Evolutionary conservation across 1,140 invertebrate species (phyloP), one percentile per base, ranked within the genome.

Genomic region (Scylla paramamosain): DNA sequence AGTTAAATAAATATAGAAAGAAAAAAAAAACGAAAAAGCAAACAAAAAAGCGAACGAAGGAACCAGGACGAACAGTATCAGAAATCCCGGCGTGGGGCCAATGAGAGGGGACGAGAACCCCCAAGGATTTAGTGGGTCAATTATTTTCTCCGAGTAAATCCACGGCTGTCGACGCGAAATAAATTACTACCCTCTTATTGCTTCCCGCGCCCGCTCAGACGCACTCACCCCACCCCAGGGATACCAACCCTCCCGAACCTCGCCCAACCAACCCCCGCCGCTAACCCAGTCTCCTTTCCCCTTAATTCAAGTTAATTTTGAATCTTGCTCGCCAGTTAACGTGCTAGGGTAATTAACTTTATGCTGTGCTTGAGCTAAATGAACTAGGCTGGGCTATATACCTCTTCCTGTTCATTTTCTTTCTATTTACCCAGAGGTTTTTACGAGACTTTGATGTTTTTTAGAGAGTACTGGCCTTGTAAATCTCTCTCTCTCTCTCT

Each of bases 71-170:
- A 12, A n/a, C 20, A 77, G 20, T 77, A 77, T 77, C 67, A 25
- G 67, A 77, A 77, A 77, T 90, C 88, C n/a, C 10, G 10, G 14
- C 52, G 20, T 82, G 28, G 86, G 86, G 48, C 83, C 52, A 82
- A 82, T 48, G 86, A 86, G 92, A 93, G 92, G 92, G 82, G 83
- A 86, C 31, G 92, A 93, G 86, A 93, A 86, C 82, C 92, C 52
- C 92, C 83, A 29, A 46, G 92, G 92, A 93, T 93, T 93, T 93
- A 93, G 82, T 86, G 92, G 92, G 92, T 93, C 92, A 93, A 93
- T 93, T 93, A 93, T 93, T 93, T 93, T 93, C 92, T 86, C 83
- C 83, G 92, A 93, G 92, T 93, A 93, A 93, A 93, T 93, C 92
- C 92, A 82, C 16, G 32, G 83, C 92, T 93, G 92, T 93, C 92